phyloP scores from a whole-genome alignment of 35 echinoderm and acorn worm species.

The Ophioderma brevispina region DNA sequence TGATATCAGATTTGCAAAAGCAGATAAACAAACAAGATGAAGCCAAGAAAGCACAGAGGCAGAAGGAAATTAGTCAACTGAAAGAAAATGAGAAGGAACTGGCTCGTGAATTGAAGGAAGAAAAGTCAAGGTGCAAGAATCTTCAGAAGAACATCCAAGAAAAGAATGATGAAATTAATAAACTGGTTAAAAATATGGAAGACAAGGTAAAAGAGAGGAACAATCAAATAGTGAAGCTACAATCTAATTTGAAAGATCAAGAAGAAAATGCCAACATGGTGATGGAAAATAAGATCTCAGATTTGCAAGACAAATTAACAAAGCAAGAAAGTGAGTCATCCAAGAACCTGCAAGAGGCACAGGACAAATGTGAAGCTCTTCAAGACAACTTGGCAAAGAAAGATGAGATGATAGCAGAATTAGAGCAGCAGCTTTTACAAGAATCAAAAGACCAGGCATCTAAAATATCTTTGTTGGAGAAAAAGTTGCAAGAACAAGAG shows the following conservation, averaged over 20 bases:
- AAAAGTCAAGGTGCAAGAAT: not conserved
- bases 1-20: not conserved
- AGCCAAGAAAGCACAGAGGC: not conserved
- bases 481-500: not conserved
- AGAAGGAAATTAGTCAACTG: not conserved
- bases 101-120: not conserved
- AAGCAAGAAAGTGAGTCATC: not conserved
- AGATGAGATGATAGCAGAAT: not conserved
- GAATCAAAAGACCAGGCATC: not conserved
- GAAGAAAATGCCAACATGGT: not conserved
- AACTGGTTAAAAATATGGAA: not conserved
- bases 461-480: not conserved
- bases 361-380: not conserved
- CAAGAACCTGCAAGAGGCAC: not conserved
- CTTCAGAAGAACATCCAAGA: not conserved
- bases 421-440: not conserved
- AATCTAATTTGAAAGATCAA: not conserved
- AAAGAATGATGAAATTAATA: not conserved
- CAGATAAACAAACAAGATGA: not conserved
- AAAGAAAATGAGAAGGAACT: not conserved
- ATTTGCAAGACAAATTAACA: not conserved
- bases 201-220: not conserved
- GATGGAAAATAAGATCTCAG: not conserved
- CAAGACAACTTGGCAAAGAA: not conserved
- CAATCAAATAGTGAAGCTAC: not conserved